Percentiles rank a stretch among this genome's conserved stretches.
phyloP scores from a whole-genome alignment of 2,113 vertebrate species.

The Atherinomorus stipes region DNA sequence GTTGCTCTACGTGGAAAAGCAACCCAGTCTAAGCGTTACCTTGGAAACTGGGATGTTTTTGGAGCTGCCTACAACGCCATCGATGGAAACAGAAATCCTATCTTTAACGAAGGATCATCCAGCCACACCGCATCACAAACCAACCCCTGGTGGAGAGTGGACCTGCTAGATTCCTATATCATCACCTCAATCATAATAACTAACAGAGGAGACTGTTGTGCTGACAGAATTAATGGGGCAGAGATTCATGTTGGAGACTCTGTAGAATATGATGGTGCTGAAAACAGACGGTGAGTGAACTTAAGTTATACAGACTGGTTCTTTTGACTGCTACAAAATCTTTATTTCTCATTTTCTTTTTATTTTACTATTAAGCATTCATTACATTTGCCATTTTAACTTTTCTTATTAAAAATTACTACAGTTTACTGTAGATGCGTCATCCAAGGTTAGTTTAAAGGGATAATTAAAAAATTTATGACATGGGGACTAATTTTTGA shows the following conservation, averaged over 20 bases:
- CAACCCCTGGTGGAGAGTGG: conserved; percentile 61
- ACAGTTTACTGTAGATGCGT: too few species aligned
- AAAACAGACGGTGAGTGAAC: conserved; percentile 37
- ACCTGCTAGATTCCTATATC: conserved; percentile 45
- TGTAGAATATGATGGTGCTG: accelerated
- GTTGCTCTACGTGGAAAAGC: conserved; percentile 56
- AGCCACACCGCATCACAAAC: conserved; percentile 24
- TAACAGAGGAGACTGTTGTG: conserved; percentile 55
- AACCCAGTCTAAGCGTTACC: conserved; percentile 35
- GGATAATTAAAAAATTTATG: too few species aligned
- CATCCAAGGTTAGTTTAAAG: too few species aligned
- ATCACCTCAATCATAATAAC: conserved; percentile 45
- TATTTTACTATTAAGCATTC: too few species aligned
- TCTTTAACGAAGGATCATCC: accelerated
- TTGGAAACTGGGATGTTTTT: accelerated
- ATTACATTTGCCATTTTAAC: too few species aligned
- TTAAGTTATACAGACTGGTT: too few species aligned
- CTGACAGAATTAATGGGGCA: conserved; percentile 1
- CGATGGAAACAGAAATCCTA: conserved; percentile 28
- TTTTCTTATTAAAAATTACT: too few species aligned
- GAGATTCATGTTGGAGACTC: conserved; percentile 44
- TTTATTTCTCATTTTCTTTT: too few species aligned
- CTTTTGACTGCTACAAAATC: too few species aligned
- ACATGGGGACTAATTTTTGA: too few species aligned
- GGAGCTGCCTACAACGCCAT: conserved; percentile 21